These are phyloP conservation scores for Remorina albescens DNA, from an alignment of 2,797 vertebrate species.

Conservation along the genomic window DNA sequence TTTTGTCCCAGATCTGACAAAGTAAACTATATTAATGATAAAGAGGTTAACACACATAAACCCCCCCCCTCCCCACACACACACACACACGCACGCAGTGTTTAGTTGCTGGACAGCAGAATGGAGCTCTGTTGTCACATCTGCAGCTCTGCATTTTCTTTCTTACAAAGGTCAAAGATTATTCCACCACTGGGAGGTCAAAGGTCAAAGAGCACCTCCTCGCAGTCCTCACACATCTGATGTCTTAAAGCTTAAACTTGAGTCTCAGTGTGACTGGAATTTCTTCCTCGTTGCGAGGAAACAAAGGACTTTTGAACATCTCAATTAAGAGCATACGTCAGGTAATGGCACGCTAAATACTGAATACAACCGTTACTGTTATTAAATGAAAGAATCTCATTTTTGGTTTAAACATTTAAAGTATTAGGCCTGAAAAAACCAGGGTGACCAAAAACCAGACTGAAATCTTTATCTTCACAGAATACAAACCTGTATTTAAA, in stretches of 20 bases:
- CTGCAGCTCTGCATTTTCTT: slow-evolving; percentile 71
- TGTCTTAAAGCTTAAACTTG: slow-evolving; percentile 41
- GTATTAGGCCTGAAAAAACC: too few species aligned
- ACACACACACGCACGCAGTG: neutral
- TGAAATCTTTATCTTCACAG: slow-evolving; percentile 17
- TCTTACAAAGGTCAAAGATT: slow-evolving; percentile 45
- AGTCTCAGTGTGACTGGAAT: slow-evolving; percentile 20
- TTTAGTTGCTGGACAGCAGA: slow-evolving; percentile 69
- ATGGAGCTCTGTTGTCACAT: slow-evolving; percentile 76
- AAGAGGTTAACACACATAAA: slow-evolving; percentile 46
- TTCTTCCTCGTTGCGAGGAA: slow-evolving; percentile 24
- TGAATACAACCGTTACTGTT: neutral
- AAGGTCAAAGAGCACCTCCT: slow-evolving; percentile 41
- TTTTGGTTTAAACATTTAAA: too few species aligned
- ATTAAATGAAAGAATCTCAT: too few species aligned
- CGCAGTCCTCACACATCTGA: slow-evolving; percentile 11
- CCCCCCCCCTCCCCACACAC: too few species aligned
- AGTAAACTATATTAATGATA: slow-evolving; percentile 68
- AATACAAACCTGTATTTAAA: slow-evolving; percentile 10
- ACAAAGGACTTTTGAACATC: slow-evolving; percentile 17
- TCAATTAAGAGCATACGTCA: neutral
- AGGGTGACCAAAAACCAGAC: too few species aligned
- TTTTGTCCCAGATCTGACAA: slow-evolving; percentile 76
- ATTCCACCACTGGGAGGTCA: slow-evolving; percentile 69
- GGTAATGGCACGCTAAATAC: slow-evolving; percentile 3